Evolutionary conservation across 2,888 invertebrate genomes (phyloP).

Genomic region (Calameuta idolon): DNA sequence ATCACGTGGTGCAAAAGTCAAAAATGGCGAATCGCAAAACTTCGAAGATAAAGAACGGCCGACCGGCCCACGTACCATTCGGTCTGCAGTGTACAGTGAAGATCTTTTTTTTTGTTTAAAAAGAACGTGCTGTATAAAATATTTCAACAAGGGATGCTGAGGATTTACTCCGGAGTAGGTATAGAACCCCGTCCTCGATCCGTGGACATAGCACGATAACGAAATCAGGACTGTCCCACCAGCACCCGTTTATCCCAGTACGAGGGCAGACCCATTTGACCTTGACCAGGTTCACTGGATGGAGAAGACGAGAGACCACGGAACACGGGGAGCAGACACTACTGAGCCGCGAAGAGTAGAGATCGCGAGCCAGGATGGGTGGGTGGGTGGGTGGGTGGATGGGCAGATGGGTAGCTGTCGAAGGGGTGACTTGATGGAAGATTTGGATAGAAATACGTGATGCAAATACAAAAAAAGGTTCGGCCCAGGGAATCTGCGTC

Average conservation of each 20-base stretch:
- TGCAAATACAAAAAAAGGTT: constrained; percentile 18
- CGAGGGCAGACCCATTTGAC: neutral
- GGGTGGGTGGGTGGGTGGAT: no score
- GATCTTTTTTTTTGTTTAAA: no score
- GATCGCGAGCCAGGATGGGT: neutral
- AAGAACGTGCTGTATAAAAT: neutral
- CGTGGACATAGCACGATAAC: neutral
- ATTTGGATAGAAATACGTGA: constrained; percentile 26
- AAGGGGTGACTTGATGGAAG: constrained; percentile 22
- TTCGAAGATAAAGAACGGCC: neutral
- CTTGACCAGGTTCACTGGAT: neutral
- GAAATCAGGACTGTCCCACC: neutral
- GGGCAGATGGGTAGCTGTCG: neutral
- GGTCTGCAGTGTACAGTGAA: neutral
- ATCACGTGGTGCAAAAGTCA: neutral
- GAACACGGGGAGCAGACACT: neutral
- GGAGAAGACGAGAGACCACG: neutral
- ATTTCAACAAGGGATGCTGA: neutral
- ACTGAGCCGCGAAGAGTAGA: neutral
- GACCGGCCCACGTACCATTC: neutral
- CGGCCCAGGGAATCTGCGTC: constrained; percentile 16
- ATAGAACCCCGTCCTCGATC: neutral
- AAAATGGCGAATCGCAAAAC: neutral
- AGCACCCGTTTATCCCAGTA: neutral
- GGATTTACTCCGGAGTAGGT: neutral